Evolutionary conservation across 2,797 vertebrate species (phyloP), one percentile per base, ranked within the genome.

Genomic region (Rhynchotus rufescens): DNA sequence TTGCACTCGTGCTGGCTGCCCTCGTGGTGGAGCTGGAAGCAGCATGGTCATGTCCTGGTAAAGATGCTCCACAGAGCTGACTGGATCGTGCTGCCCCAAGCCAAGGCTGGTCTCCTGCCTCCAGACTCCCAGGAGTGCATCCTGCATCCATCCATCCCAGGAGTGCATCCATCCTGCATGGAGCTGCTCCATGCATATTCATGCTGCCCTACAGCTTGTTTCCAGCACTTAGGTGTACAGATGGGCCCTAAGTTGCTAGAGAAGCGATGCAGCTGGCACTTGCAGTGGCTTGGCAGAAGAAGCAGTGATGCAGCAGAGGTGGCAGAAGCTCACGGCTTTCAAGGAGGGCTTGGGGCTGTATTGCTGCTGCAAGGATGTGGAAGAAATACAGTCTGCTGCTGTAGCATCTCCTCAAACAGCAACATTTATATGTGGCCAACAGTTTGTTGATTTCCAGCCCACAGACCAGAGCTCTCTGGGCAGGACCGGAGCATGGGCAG

Each of bases 21-120:
- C 30, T 40, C 3, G 1, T 57, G 74, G 32, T 54, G 44, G 30
- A 82, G 23, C 15, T 60, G 52, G 10, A 67, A 40, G 32, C 15
- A 72, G 40, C 12, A 54, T 13, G 8, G 28, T 30, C 8, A 6
- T 10, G 6, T 64, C n/a, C 36, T 49, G 28, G 20, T 45, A 66
- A 20, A 51, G 1, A 17, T 0, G 0, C 12, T 25, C 3, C 16
- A 11, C 5, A 5, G 52, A 32, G 5, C 14, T 52, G 34, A 52
- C 11, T 10, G 73, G 34, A 36, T 80, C 45, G 54, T 51, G 15
- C 25, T 15, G 17, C 0, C 1, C 23, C 34, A 67, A 45, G 28
- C 14, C 69, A 56, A 9, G 26, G 23, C 20, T 65, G 4, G 6
- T 66, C 8, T 68, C 8, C 36, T 40, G 3, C 66, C 75, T 42